Base-by-base conservation (phyloP, 1,140 invertebrate species). In the Drosophila funebris region DNA sequence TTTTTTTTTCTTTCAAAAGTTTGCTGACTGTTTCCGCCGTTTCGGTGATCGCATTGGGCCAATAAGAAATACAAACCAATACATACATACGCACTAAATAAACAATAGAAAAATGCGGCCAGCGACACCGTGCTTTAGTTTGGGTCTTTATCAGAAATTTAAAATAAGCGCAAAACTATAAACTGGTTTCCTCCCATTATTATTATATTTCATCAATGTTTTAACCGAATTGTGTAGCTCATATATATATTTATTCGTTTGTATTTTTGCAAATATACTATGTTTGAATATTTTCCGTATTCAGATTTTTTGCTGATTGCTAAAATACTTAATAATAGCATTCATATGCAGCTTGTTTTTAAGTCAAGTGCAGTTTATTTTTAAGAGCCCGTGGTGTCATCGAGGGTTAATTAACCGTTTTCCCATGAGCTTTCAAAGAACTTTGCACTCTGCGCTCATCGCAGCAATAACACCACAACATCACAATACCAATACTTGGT, bases 171-270 rank as follows among this genome's bases (percentile, higher is more conserved):
- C 66, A 72, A 75, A 79, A 36, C 36, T 33, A 5, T 18, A 76
- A 84, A 84, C 81, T 80, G 81, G 81, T 84, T 84, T 80, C 37
- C 9, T 33, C 56, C 37, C 61, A 66, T 53, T 66, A 54, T 50
- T 69, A 69, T 68, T 56, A 31, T 48, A 20, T 53, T 48, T 71
- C 63, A 46, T 61, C 54, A 33, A 71, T 58, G 53, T 37, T 56
- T 33, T 13, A 44, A 74, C 36, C 29, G 36, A 72, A 78, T 37
- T 56, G 56, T 60, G 43, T 41, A 64, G 18, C 37, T 9, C 9
- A 48, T 13, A 13, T 50, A 13, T 52, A 57, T 39, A 24, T 64
- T 4, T n/a, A 33, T 56, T 58, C 29, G 31, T 58, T 63, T 48
- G 56, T 44, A 18, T 71, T 31, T 63, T 70, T 58, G 53, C 72